phyloP scores from a whole-genome alignment of 1,140 invertebrate genomes.

The Periplaneta americana region DNA sequence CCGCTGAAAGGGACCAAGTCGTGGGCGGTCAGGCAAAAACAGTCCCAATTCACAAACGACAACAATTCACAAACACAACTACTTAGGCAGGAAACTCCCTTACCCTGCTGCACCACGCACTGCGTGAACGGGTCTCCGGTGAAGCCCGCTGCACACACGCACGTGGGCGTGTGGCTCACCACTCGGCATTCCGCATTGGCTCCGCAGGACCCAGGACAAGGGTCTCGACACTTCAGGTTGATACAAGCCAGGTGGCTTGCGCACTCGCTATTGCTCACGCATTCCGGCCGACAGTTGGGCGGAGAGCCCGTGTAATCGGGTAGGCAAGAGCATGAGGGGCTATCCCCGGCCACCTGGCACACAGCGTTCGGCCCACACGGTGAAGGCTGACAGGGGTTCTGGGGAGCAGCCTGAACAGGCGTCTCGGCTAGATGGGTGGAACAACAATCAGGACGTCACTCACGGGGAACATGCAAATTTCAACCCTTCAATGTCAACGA shows the following conservation, averaged over 20 bases:
- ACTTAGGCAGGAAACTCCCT: no score
- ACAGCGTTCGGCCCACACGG: slow-evolving; percentile 55
- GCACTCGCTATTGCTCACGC: slow-evolving; percentile 44
- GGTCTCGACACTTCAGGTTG: slow-evolving; percentile 41
- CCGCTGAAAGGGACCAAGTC: slow-evolving; percentile 7
- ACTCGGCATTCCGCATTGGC: slow-evolving; percentile 58
- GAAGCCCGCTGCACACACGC: slow-evolving; percentile 55
- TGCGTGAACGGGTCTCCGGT: slow-evolving; percentile 60
- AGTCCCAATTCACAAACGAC: slow-evolving; percentile 1
- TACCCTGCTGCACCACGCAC: slow-evolving; percentile 27
- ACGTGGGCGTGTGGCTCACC: slow-evolving; percentile 56
- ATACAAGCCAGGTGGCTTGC: slow-evolving; percentile 36
- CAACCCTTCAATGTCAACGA: neutral
- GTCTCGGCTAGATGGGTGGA: neutral
- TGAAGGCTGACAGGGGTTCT: slow-evolving; percentile 52
- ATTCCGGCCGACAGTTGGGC: slow-evolving; percentile 43
- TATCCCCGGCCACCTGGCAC: slow-evolving; percentile 39
- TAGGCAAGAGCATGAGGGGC: slow-evolving; percentile 42
- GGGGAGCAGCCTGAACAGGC: slow-evolving; percentile 26
- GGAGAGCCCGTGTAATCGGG: slow-evolving; percentile 47
- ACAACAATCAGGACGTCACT: neutral
- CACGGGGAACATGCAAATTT: neutral
- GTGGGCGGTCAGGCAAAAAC: neutral
- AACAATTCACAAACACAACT: neutral
- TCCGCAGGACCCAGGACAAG: slow-evolving; percentile 48